phyloP scores from a whole-genome alignment of 2,113 vertebrate species.

The Falcunculus frontatus region DNA sequence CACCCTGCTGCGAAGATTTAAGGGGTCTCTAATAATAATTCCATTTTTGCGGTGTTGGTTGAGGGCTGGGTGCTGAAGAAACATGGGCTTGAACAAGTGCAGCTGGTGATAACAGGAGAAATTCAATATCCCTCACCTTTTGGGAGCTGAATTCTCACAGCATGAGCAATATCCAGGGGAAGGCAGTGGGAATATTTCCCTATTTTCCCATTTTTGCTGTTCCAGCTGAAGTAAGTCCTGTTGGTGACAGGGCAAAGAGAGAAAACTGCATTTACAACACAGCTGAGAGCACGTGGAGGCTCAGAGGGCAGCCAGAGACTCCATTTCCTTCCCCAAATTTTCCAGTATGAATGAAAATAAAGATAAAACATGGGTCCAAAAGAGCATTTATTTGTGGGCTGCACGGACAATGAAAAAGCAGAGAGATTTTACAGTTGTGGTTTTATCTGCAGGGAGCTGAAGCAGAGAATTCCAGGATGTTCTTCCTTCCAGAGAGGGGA shows the following conservation, averaged over 20 bases:
- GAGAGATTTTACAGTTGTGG: neutral
- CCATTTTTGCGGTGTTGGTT: neutral
- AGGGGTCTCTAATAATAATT: neutral
- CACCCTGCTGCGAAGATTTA: neutral
- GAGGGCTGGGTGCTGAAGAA: neutral
- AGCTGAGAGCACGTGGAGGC: neutral
- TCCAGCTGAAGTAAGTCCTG: neutral
- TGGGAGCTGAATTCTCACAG: neutral
- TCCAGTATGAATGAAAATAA: neutral
- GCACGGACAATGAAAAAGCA: neutral
- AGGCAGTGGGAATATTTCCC: neutral
- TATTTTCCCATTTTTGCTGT: neutral
- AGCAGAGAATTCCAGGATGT: neutral
- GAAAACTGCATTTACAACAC: neutral
- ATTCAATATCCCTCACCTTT: neutral
- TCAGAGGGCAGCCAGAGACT: neutral
- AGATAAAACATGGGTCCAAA: neutral
- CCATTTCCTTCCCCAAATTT: neutral
- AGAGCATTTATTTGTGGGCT: neutral
- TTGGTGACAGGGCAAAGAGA: neutral
- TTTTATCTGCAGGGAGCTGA: neutral
- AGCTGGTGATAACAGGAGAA: neutral
- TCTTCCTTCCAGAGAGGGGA: neutral
- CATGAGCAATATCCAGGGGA: neutral
- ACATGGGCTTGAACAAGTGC: neutral